Evolutionary conservation across 2,888 invertebrate species (phyloP).

Genomic region (Drosophila yooni): DNA sequence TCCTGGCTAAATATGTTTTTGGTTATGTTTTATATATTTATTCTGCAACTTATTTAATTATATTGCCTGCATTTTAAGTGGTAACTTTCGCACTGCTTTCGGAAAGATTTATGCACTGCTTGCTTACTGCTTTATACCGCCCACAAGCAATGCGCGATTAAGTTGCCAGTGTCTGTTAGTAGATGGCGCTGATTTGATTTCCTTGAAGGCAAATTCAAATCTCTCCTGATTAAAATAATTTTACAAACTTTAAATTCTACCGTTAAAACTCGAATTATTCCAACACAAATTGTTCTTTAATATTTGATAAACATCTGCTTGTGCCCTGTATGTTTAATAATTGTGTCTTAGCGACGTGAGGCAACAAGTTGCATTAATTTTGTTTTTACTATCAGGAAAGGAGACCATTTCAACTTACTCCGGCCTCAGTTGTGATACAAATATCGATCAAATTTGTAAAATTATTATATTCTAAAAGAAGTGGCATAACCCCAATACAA

Average conservation of each 20-base stretch:
- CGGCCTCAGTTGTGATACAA: background rate
- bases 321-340: background rate
- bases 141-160: background rate
- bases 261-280: no score
- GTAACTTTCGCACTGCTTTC: constrained; percentile 2
- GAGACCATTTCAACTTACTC: background rate
- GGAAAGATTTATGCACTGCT: background rate
- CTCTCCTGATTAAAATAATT: background rate
- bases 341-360: background rate
- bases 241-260: background rate
- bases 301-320: background rate
- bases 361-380: background rate
- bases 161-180: background rate
- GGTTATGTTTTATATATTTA: background rate
- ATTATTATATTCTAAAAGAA: background rate
- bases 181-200: constrained; percentile 12
- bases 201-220: background rate
- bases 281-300: background rate
- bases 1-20: background rate
- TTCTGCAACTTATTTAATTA: background rate
- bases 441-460: background rate
- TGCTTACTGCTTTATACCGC: background rate
- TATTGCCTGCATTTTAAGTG: background rate
- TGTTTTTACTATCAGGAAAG: background rate
- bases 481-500: fast-evolving